phyloP scores from a whole-genome alignment of 2,797 vertebrate genomes.

The Falco columbarius region DNA sequence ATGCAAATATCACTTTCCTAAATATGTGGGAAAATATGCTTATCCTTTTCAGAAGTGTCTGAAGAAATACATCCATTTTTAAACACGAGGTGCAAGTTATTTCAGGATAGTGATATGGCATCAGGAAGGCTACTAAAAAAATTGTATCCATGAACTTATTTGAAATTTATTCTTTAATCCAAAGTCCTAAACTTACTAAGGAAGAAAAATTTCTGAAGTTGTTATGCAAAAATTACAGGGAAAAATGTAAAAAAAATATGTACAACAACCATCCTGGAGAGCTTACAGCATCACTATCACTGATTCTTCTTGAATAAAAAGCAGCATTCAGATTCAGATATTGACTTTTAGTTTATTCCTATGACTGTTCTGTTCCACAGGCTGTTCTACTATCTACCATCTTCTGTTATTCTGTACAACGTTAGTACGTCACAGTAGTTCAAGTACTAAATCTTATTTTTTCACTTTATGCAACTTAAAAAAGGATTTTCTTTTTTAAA shows the following conservation, averaged over 20 bases:
- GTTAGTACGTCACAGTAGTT: accelerated
- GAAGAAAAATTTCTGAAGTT: not conserved
- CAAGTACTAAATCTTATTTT: not conserved
- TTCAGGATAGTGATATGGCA: not conserved
- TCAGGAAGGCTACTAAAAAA: too few relatives aligned
- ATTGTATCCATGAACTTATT: not conserved
- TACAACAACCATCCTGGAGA: not conserved
- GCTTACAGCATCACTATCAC: not conserved
- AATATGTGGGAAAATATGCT: not conserved
- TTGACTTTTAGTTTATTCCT: not conserved
- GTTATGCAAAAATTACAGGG: not conserved
- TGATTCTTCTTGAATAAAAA: not conserved
- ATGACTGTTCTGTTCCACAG: not conserved
- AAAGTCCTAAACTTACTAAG: not conserved
- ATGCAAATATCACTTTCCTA: not conserved
- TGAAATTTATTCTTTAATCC: not conserved
- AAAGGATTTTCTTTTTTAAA: not conserved
- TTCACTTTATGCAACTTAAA: not conserved
- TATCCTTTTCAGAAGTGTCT: not conserved
- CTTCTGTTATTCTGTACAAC: not conserved
- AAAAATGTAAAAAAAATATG: not conserved
- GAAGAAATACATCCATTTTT: not conserved
- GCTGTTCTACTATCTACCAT: not conserved
- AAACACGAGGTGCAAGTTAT: not conserved
- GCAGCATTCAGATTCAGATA: not conserved